These are phyloP conservation scores for Ceramica pisi DNA, from an alignment of 2,888 invertebrate genomes.

Conservation along the genomic window DNA sequence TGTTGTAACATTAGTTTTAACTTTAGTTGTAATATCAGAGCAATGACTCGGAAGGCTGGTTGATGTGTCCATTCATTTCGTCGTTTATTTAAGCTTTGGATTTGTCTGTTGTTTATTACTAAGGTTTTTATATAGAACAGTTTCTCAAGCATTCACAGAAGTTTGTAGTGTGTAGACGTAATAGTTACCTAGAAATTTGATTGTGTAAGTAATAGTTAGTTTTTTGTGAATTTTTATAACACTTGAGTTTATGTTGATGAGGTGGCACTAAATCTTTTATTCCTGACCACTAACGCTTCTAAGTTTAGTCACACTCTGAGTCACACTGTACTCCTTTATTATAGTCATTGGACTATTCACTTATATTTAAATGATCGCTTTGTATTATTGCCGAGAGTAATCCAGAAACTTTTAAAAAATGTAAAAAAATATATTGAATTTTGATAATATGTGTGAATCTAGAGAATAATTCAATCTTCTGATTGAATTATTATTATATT, in stretches of 20 bases:
- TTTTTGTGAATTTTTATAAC: constrained; percentile 53
- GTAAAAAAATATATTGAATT: constrained; percentile 69
- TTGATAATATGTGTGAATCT: constrained; percentile 67
- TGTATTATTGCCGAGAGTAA: constrained; percentile 83
- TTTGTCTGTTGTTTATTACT: constrained; percentile 64
- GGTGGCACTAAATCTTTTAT: constrained; percentile 53
- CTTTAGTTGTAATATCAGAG: constrained; percentile 80
- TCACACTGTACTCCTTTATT: constrained; percentile 70
- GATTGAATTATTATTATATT: constrained; percentile 60
- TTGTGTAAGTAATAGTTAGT: constrained; percentile 59
- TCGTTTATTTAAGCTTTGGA: constrained; percentile 63
- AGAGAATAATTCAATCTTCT: constrained; percentile 45
- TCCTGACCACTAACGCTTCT: constrained; percentile 60
- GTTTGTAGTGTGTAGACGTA: constrained; percentile 57
- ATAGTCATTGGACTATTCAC: constrained; percentile 78
- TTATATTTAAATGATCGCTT: constrained; percentile 83
- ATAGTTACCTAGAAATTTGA: constrained; percentile 64
- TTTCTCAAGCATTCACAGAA: constrained; percentile 53
- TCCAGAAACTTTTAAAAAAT: constrained; percentile 57
- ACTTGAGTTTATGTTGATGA: constrained; percentile 54
- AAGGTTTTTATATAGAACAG: constrained; percentile 49
- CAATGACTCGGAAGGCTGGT: constrained; percentile 86
- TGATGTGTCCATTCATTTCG: constrained; percentile 85
- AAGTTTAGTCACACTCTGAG: constrained; percentile 46
- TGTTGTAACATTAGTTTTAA: constrained; percentile 79